phyloP scores from a whole-genome alignment of 2,797 vertebrate species.

The Nothura maculosa region DNA sequence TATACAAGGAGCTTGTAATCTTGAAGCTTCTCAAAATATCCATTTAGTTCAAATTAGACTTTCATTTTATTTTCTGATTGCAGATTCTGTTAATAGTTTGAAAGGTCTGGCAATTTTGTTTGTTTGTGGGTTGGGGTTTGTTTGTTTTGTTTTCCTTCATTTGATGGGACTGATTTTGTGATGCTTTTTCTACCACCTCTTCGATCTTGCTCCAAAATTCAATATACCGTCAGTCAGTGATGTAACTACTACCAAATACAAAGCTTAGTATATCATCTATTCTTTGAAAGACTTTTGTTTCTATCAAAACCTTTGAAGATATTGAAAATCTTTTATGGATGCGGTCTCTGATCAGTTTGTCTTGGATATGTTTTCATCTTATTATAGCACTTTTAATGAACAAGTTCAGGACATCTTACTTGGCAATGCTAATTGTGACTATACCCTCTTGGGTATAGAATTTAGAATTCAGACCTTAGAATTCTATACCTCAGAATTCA shows the following conservation, averaged over 20 bases:
- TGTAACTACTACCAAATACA: neutral
- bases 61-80: neutral
- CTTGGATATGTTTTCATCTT: neutral
- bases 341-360: neutral
- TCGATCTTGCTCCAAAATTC: constrained; percentile 12
- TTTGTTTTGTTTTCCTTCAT: neutral
- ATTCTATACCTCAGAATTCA: neutral
- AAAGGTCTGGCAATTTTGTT: neutral
- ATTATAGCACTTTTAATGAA: neutral
- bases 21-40: constrained; percentile 1
- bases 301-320: neutral
- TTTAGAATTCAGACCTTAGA: neutral
- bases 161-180: neutral
- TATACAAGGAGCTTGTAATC: neutral
- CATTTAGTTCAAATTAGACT: neutral
- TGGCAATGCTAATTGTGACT: neutral
- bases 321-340: neutral
- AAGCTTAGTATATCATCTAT: neutral
- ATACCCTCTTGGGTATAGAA: neutral
- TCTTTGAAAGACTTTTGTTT: neutral
- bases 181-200: constrained; percentile 1
- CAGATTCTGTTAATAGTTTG: neutral
- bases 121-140: no score
- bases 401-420: accelerated
- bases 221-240: neutral